A percentile compares a stretch with the other conserved stretches of the same genome.
Conservation (phyloP, 2,888 invertebrate genomes). For the Masnerella sp. region DNA sequence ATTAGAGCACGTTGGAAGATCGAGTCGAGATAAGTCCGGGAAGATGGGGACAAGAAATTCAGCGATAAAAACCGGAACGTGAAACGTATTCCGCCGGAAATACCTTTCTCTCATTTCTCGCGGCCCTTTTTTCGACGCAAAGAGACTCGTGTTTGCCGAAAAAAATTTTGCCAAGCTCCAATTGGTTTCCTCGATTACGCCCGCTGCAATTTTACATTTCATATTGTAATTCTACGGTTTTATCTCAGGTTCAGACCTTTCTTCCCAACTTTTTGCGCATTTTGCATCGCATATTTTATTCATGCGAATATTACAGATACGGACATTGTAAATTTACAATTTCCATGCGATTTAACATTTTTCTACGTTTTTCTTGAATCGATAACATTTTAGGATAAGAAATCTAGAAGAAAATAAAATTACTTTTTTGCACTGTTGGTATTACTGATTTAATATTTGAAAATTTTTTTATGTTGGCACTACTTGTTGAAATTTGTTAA, state of each 20-base stretch:
- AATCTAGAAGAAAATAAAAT: no score
- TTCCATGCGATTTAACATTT: no score
- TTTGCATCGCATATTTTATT: no score
- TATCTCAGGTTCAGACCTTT: background rate
- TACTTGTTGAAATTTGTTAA: no score
- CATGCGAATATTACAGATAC: no score
- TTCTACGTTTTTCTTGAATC: no score
- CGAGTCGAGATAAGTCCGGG: constrained; percentile 56
- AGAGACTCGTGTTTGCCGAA: constrained; percentile 2
- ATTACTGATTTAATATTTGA: background rate
- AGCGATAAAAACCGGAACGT: constrained; percentile 23
- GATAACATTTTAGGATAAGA: no score
- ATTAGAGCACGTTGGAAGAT: constrained; percentile 65
- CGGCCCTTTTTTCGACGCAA: constrained; percentile 3
- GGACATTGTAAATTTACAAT: no score
- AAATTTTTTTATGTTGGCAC: no score
- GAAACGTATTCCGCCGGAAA: constrained; percentile 5
- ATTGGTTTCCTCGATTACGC: background rate
- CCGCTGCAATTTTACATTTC: no score
- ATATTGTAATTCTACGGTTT: background rate
- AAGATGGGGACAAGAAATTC: constrained; percentile 50
- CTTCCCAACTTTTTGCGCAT: background rate
- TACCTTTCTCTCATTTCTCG: constrained; percentile 2
- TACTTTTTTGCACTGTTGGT: no score
- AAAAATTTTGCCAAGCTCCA: background rate